Percentiles rank a stretch among this genome's conserved stretches.
Evolutionary conservation across 2,113 vertebrate species (phyloP).

Genomic region (Xyliphius kryptos): DNA sequence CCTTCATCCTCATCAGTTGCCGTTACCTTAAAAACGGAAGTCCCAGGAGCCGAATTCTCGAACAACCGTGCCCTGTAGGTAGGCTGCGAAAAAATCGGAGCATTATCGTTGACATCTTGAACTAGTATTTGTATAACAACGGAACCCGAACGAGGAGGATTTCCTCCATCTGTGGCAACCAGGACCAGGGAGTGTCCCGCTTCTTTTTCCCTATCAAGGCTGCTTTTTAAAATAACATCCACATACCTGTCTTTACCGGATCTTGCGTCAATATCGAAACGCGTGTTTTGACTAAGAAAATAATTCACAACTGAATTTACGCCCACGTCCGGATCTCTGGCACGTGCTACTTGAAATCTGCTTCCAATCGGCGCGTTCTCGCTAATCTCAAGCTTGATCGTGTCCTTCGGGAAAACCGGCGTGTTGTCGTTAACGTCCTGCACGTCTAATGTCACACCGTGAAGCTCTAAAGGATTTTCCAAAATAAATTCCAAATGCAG

Average conservation of each 20-base stretch:
- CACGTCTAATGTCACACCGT: conserved; percentile 39
- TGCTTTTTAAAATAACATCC: conserved; percentile 41
- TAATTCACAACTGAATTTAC: conserved; percentile 44
- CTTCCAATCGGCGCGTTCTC: conserved; percentile 22
- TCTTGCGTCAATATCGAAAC: conserved; percentile 37
- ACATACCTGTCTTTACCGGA: conserved; percentile 35
- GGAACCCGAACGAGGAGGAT: conserved; percentile 52
- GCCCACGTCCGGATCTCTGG: conserved; percentile 44
- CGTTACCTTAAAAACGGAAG: conserved; percentile 18
- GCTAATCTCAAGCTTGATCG: conserved; percentile 45
- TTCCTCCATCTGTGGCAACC: conserved; percentile 56
- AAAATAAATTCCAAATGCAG: conserved; percentile 46
- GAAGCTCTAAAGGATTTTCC: conserved; percentile 47
- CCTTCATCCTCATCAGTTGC: conserved; percentile 42
- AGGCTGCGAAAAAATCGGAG: conserved; percentile 35
- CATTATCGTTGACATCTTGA: conserved; percentile 44
- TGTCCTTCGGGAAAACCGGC: conserved; percentile 34
- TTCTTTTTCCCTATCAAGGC: conserved; percentile 41
- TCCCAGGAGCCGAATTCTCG: conserved; percentile 37
- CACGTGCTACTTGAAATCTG: conserved; percentile 40
- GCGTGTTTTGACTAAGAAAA: conserved; percentile 31
- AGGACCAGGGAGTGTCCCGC: conserved; percentile 41
- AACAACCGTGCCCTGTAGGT: conserved; percentile 31
- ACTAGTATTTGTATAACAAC: conserved; percentile 43
- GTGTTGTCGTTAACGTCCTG: conserved; percentile 47